Evolutionary conservation across 2,888 invertebrate species (phyloP).

Genomic region (Chrysina gloriosa): DNA sequence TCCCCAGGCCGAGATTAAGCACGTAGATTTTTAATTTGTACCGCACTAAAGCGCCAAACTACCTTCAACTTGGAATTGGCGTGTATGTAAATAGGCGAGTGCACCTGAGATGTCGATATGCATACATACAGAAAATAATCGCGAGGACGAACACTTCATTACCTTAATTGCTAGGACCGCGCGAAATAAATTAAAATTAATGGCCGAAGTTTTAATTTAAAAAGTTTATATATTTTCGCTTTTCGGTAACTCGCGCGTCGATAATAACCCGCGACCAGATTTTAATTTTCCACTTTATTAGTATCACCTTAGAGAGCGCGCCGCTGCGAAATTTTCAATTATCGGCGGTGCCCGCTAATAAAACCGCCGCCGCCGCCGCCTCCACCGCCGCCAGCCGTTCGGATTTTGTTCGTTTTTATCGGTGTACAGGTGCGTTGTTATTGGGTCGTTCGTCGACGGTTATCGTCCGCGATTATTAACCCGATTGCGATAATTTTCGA

Average conservation of each 20-base stretch:
- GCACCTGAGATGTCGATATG: neutral
- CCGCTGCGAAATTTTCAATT: conserved; percentile 18
- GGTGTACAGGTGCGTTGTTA: neutral
- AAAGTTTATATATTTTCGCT: conserved; percentile 23
- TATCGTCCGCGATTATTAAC: too few species aligned
- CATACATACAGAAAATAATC: neutral
- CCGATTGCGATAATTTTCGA: too few species aligned
- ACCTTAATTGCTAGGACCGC: conserved; percentile 13
- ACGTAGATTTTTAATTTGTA: too few species aligned
- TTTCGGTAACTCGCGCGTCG: neutral
- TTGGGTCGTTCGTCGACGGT: neutral
- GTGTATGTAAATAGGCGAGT: too few species aligned
- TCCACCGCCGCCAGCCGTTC: neutral
- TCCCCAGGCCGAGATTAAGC: too few species aligned
- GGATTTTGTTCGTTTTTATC: neutral
- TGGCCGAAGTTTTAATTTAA: conserved; percentile 33
- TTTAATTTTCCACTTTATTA: conserved; percentile 37
- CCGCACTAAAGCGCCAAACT: too few species aligned
- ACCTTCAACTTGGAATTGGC: too few species aligned
- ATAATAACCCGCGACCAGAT: conserved; percentile 22
- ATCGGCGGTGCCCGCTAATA: conserved; percentile 6
- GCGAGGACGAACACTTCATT: neutral
- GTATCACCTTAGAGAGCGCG: conserved; percentile 16
- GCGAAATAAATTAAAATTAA: conserved; percentile 29
- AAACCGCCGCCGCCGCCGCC: neutral